Evolutionary conservation across 2,113 vertebrate genomes (phyloP).

Genomic region (Phocoena sinus): DNA sequence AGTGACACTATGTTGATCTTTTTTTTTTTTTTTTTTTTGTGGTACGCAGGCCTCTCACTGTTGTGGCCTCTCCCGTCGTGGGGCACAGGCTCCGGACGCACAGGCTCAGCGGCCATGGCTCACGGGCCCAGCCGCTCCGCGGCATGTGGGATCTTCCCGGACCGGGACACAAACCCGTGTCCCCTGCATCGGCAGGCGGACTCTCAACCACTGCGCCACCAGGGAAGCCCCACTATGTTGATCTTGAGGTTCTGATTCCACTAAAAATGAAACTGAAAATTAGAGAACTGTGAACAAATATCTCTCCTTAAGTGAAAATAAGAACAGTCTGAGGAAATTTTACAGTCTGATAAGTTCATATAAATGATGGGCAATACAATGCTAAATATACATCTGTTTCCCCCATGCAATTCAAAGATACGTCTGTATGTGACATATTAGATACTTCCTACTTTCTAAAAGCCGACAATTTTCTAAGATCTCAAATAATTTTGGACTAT

Average conservation of each 20-base stretch:
- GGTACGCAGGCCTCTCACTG: too few species aligned
- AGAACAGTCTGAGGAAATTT: neutral
- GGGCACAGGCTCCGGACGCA: too few species aligned
- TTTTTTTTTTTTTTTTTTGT: too few species aligned
- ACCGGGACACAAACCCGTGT: too few species aligned
- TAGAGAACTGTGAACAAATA: neutral
- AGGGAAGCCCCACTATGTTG: neutral
- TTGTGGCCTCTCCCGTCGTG: too few species aligned
- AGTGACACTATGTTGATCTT: neutral
- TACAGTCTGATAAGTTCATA: neutral
- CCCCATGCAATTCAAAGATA: neutral
- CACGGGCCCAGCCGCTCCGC: too few species aligned
- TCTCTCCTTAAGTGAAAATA: neutral
- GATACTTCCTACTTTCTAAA: neutral
- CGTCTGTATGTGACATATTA: neutral
- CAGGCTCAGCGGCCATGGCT: too few species aligned
- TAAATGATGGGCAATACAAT: neutral
- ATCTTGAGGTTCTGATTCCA: neutral
- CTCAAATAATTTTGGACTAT: neutral
- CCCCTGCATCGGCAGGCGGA: too few species aligned
- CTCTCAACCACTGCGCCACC: too few species aligned
- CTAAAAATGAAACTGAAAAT: neutral
- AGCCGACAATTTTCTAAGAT: neutral
- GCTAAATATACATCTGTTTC: neutral
- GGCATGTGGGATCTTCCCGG: too few species aligned